These are phyloP conservation scores for Fissipunctia ypsillon DNA, from an alignment of 2,888 invertebrate species.

Conservation along the genomic window DNA sequence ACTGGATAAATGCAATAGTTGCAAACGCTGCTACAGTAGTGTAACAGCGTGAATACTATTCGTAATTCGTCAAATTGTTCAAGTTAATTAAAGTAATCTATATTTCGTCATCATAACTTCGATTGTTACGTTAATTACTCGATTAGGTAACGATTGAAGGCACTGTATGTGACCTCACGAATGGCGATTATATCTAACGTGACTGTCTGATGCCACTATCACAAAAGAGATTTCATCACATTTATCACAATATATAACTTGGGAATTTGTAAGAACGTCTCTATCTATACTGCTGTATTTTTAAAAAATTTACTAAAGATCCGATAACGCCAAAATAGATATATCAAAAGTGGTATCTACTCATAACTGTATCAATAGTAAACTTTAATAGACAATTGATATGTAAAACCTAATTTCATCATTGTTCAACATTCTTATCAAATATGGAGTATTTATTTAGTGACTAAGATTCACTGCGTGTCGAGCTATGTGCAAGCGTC, in stretches of 20 bases:
- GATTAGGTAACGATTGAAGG: constrained; percentile 83
- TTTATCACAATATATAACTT: constrained; percentile 87
- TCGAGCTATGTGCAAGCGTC: constrained; percentile 87
- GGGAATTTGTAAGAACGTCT: constrained; percentile 76
- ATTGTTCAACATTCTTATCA: constrained; percentile 61
- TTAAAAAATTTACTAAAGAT: constrained; percentile 67
- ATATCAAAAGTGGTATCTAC: constrained; percentile 64
- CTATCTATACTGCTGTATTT: constrained; percentile 59
- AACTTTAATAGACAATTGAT: constrained; percentile 69
- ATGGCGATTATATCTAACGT: constrained; percentile 86
- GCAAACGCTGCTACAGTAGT: constrained; percentile 78
- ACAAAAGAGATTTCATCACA: constrained; percentile 89
- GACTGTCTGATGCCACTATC: constrained; percentile 88
- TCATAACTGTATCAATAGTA: constrained; percentile 66
- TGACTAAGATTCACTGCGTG: constrained; percentile 58
- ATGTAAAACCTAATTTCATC: constrained; percentile 70
- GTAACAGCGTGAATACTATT: constrained; percentile 83
- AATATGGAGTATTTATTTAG: constrained; percentile 75
- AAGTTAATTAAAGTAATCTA: constrained; percentile 75
- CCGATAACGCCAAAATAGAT: constrained; percentile 62
- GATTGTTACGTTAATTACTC: constrained; percentile 71
- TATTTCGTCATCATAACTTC: constrained; percentile 70
- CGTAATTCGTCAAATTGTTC: constrained; percentile 79
- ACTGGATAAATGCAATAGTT: constrained; percentile 88
- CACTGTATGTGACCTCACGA: constrained; percentile 77